Evolutionary conservation across 2,888 invertebrate genomes (phyloP), one percentile per base, ranked within the genome.

Genomic region (Pristionchus maxplancki): DNA sequence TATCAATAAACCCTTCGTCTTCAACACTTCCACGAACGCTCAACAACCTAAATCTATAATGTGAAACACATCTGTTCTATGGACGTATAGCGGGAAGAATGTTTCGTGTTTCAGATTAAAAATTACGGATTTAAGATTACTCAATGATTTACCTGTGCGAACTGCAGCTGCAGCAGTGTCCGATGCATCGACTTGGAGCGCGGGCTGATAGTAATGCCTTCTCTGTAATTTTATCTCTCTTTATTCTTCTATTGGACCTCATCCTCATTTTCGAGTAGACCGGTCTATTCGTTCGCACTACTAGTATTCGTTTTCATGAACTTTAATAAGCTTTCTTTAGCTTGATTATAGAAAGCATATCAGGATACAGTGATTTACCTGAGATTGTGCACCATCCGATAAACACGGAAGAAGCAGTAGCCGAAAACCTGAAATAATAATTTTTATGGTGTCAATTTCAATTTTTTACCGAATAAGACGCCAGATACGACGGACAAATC

Each of bases 91-190:
- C n/a, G n/a, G n/a, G n/a, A n/a, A n/a, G n/a, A n/a, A n/a, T n/a
- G n/a, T n/a, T n/a, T n/a, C n/a, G n/a, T n/a, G n/a, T n/a, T n/a
- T n/a, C n/a, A n/a, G n/a, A n/a, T n/a, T n/a, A n/a, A n/a, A n/a
- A n/a, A n/a, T n/a, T n/a, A n/a, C n/a, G n/a, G n/a, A n/a, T n/a
- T n/a, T n/a, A n/a, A n/a, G n/a, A n/a, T n/a, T n/a, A n/a, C n/a
- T n/a, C n/a, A n/a, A n/a, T n/a, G n/a, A n/a, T n/a, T n/a, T 74
- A 74, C 71, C 40, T 74, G 71, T 3, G 71, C 71, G 20, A 74
- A 74, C 40, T 74, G 71, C 34, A 74, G 24, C 31, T 40, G 34
- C 40, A 74, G 40, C 71, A 74, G 71, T 24, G 37, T 74, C 8
- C 71, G 34, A 40, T 74, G 71, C 71, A 74, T 74, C 24, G 24